Conservation (phyloP, 2,888 invertebrate genomes). For the Imbricaverruca yamaguchii region DNA sequence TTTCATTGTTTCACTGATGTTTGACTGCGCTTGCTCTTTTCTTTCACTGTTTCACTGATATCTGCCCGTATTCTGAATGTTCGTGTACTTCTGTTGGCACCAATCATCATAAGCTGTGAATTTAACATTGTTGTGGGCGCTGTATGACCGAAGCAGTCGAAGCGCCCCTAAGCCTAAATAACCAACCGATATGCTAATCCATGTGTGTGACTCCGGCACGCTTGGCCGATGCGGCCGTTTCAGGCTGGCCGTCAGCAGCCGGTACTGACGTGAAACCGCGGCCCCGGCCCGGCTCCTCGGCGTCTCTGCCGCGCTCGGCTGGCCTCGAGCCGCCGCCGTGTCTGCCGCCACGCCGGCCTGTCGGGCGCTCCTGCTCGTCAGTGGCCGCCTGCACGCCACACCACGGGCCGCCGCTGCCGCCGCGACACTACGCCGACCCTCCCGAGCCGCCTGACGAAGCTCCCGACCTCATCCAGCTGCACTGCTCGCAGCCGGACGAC, state of each 20-base stretch:
- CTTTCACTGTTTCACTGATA: too few relatives aligned
- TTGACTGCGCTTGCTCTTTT: too few relatives aligned
- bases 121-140: too few relatives aligned
- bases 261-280: slow-evolving; percentile 1
- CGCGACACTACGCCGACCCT: neutral
- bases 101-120: too few relatives aligned
- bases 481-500: neutral
- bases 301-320: neutral
- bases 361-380: neutral
- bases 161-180: too few relatives aligned
- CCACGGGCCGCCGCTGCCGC: slow-evolving; percentile 14
- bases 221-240: too few relatives aligned
- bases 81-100: too few relatives aligned
- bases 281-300: neutral
- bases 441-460: neutral
- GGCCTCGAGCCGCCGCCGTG: neutral
- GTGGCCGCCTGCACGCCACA: neutral
- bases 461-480: neutral
- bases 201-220: too few relatives aligned
- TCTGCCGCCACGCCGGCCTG: slow-evolving; percentile 16
- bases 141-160: too few relatives aligned
- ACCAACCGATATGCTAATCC: too few relatives aligned
- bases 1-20: too few relatives aligned
- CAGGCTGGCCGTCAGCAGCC: neutral
- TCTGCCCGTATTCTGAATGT: too few relatives aligned